These are phyloP conservation scores for Charadrius vociferus DNA, from an alignment of 2,113 vertebrate species.

Conservation along the genomic window DNA sequence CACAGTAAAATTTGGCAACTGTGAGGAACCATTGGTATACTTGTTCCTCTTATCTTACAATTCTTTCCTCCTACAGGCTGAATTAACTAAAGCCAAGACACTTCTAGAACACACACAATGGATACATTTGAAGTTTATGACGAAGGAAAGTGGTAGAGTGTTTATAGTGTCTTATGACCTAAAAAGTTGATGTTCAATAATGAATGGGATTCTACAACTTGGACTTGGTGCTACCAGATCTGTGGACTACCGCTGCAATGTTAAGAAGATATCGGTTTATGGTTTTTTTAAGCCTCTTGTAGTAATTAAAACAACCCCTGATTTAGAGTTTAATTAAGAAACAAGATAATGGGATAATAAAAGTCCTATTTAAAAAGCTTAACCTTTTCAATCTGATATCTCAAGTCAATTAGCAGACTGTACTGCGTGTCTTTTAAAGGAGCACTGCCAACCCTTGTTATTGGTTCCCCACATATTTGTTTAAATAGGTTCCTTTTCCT, in stretches of 20 bases:
- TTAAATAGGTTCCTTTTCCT: neutral
- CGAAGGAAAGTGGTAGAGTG: neutral
- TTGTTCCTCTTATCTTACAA: neutral
- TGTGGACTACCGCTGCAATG: neutral
- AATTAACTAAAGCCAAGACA: slow-evolving; percentile 34
- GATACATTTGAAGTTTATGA: neutral
- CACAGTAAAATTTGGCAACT: neutral
- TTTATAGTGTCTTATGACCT: neutral
- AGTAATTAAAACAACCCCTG: slow-evolving; percentile 22
- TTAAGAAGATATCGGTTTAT: neutral
- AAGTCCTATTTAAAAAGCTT: slow-evolving; percentile 29
- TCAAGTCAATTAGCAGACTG: neutral
- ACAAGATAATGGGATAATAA: neutral
- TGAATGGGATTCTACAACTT: neutral
- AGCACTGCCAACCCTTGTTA: neutral
- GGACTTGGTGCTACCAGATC: neutral
- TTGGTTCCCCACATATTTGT: neutral
- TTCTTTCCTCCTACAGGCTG: neutral
- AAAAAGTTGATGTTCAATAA: neutral
- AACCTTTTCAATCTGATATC: neutral
- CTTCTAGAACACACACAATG: neutral
- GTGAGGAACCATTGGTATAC: neutral
- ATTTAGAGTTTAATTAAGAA: slow-evolving; percentile 44
- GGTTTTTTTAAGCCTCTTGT: neutral
- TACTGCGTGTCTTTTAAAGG: neutral